Base-by-base conservation (phyloP, 2,888 invertebrate species). In the Meghimatium bilineatum region DNA sequence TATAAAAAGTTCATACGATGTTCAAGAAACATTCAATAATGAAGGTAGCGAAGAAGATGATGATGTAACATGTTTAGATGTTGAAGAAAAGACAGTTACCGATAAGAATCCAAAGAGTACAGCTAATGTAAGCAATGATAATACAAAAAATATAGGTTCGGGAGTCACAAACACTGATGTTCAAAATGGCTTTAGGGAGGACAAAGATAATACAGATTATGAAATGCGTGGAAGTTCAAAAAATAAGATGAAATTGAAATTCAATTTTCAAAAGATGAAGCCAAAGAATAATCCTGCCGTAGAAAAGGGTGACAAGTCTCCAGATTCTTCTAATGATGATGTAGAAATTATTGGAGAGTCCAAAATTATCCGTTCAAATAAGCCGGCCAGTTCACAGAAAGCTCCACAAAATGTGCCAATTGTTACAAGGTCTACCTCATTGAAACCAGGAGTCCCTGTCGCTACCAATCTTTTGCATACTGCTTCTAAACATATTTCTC, bases 331-430 rank as follows among this genome's bases (percentile, higher is more conserved):
- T n/a, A 23, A 36, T 66, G 80, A 84, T 75, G 84, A 84, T 17
- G 52, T 84, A 14, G 84, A 84, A 63, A 84, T 84, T 36, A 75
- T 84, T 67, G 84, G 84, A 17, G 84, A 80, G 52, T 74, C 80
- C 23, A 77, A 56, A 20, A 29, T 83, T 5, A 29, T 83, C 29
- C 38, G 38, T 12, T 17, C 69, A 0, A 26, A 23, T 49, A 36
- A 71, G 36, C 20, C 14, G 12, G 10, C 20, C 60, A 29, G 20
- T 66, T 34, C 32, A n/a, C 32, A 1, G 5, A 17, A n/a, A 12
- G 10, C 52, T 38, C 34, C 83, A 67, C 78, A 78, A 44, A 78
- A 63, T 78, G 44, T 78, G 0, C 72, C 77, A 0, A 72, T 77
- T 83, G 77, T 83, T 32, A 67, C 76, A 26, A 29, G 34, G 32